These are phyloP conservation scores for Menidia menidia DNA, from an alignment of 2,797 vertebrate genomes.

Conservation along the genomic window DNA sequence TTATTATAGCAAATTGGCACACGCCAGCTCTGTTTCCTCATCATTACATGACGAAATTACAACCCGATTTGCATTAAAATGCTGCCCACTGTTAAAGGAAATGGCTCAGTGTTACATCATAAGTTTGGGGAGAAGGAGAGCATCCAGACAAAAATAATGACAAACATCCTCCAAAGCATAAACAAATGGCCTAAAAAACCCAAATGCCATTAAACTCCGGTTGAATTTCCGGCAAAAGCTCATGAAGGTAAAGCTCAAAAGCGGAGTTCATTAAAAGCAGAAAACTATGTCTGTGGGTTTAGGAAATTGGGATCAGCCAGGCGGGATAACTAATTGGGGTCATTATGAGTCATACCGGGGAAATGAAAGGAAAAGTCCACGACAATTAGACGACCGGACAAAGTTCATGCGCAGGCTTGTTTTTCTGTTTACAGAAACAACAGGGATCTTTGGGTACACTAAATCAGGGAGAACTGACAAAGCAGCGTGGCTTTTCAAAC, in stretches of 20 bases:
- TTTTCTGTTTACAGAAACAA: neutral
- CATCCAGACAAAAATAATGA: slow-evolving; percentile 6
- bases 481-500: too few relatives aligned
- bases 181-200: neutral
- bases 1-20: neutral
- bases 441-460: neutral
- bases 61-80: neutral
- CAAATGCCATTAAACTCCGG: neutral
- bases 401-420: slow-evolving; percentile 20
- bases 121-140: neutral
- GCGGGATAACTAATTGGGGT: slow-evolving; percentile 2
- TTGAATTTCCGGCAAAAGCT: neutral
- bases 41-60: neutral
- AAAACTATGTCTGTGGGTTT: neutral
- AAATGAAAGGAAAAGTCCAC: slow-evolving; percentile 17
- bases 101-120: slow-evolving; percentile 7
- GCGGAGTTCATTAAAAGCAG: slow-evolving; percentile 11
- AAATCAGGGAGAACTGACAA: neutral
- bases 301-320: slow-evolving; percentile 8
- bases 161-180: neutral
- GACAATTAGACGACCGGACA: neutral
- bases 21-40: neutral
- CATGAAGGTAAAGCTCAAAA: neutral
- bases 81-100: neutral
- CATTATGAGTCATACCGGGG: slow-evolving; percentile 10